Evolutionary conservation across 2,888 invertebrate species (phyloP), one percentile per base, ranked within the genome.

Genomic region (Dryomyza anilis): DNA sequence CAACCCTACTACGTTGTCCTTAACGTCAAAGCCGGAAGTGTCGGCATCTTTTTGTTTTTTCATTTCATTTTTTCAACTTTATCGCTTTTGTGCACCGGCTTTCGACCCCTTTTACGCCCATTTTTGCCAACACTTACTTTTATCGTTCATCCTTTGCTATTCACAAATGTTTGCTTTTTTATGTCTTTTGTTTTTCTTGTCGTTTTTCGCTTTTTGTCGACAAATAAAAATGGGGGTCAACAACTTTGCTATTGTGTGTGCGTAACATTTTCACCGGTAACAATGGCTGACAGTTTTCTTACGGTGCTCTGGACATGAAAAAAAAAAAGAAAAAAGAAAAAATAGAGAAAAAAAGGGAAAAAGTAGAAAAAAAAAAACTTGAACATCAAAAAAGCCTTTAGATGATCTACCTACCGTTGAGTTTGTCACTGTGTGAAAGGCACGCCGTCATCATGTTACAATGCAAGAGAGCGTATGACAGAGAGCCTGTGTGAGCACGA

Each of bases 231-330:
- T 48, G n/a, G 43, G 56, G 55, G 63, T 46, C 59, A 58, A 64
- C 63, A 64, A 64, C 60, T 50, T 65, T 61, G 43, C 53, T 45
- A 39, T 65, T 65, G 61, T 65, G 36, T 30, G 59, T n/a, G n/a
- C 59, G 48, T 60, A 52, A 61, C 45, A 29, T 43, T 43, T 43
- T 43, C 19, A 43, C 43, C 43, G 43, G 43, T 43, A 43, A 43
- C 43, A 43, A 43, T 43, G 19, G 43, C 43, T 43, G 43, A 43
- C 43, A 43, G 43, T 43, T 8, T 16, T 43, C 8, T 19, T 43
- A 43, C n/a, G 43, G 43, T 43, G 43, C 43, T 43, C 19, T 7
- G n/a, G 36, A 36, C 3, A 36, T 27, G 1, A 23, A 30, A 46
- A 45, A 39, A 56, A 45, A 16, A 61, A 10, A 30, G 36, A 25